phyloP scores from a whole-genome alignment of 2,797 vertebrate genomes.

The Mormyrops attenuatus region DNA sequence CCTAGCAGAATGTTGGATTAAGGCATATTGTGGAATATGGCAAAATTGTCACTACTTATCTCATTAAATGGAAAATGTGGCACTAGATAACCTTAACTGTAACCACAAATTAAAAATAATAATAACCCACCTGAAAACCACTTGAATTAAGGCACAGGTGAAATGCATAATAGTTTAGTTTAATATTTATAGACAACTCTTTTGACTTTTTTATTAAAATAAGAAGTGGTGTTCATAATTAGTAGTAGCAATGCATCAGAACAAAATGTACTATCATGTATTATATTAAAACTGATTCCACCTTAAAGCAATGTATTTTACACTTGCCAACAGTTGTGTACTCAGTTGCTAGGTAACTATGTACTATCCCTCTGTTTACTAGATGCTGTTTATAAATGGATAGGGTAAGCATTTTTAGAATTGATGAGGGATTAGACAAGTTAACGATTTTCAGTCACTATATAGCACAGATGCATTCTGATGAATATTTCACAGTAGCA shows the following conservation, averaged over 20 bases:
- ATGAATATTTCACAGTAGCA: not conserved
- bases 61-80: not conserved
- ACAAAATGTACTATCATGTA: not conserved
- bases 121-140: not conserved
- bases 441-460: not conserved
- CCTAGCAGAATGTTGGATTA: not conserved
- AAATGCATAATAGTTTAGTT: not conserved
- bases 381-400: conserved; percentile 10
- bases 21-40: not conserved
- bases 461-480: not conserved
- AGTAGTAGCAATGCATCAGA: not conserved
- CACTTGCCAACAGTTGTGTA: conserved; percentile 12
- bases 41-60: not conserved
- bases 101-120: not conserved
- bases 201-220: conserved; percentile 4
- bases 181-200: not conserved
- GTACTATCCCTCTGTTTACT: not conserved
- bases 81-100: not conserved
- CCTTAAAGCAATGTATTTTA: not conserved
- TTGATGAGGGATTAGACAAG: not conserved
- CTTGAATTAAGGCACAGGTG: not conserved
- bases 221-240: conserved; percentile 1
- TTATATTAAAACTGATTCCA: not conserved
- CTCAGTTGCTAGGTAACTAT: conserved; percentile 17
- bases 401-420: not conserved